These are phyloP conservation scores for Oscheius sp. DNA, from an alignment of 1,140 invertebrate genomes.

Conservation along the genomic window DNA sequence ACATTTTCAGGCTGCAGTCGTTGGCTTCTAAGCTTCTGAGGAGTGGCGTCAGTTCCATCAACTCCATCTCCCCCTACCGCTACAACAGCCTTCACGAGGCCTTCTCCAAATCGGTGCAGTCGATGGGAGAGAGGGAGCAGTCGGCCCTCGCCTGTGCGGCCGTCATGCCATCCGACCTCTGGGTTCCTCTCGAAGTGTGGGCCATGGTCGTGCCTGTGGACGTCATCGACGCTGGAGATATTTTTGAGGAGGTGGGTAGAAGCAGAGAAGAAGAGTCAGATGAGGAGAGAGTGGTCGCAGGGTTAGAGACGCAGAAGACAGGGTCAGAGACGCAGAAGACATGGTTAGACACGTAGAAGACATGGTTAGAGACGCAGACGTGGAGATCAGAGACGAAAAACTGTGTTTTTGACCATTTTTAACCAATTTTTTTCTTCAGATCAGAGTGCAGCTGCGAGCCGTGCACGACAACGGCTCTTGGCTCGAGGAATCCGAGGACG, in stretches of 20 bases:
- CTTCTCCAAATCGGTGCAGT: background rate
- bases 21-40: background rate
- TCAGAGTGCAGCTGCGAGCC: background rate
- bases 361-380: no score
- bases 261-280: background rate
- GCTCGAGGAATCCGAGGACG: background rate
- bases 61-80: slow-evolving; percentile 8
- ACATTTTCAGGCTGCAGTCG: background rate
- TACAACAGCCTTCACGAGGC: slow-evolving; percentile 3
- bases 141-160: background rate
- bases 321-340: no score
- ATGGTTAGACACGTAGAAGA: no score
- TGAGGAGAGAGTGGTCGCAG: no score
- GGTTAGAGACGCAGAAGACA: no score
- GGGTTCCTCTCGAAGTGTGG: slow-evolving; percentile 12
- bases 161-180: slow-evolving; percentile 11
- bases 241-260: background rate
- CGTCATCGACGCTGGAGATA: background rate
- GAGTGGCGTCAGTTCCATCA: background rate
- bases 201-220: background rate
- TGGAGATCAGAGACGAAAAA: no score
- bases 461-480: background rate
- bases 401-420: background rate
- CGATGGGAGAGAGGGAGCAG: background rate
- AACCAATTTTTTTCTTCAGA: background rate